Evolutionary conservation across 2,888 invertebrate genomes (phyloP).

Genomic region (Halocaridina rubra): DNA sequence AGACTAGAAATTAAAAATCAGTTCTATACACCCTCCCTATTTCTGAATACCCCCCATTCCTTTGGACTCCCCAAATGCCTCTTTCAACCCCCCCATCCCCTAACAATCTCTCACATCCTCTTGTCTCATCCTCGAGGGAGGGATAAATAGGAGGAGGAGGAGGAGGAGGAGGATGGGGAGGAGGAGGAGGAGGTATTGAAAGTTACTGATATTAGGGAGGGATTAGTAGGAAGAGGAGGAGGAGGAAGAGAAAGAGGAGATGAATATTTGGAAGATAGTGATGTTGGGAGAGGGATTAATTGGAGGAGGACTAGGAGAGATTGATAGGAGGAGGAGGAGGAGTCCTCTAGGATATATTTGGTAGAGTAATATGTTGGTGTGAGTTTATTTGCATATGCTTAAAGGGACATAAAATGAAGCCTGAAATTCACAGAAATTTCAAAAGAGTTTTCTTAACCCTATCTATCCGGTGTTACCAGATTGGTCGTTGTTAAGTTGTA

Average conservation of each 20-base stretch:
- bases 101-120: background rate
- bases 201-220: background rate
- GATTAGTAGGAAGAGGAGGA: background rate
- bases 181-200: background rate
- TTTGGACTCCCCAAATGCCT: too few relatives aligned
- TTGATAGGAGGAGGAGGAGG: background rate
- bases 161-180: background rate
- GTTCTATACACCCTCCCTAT: too few relatives aligned
- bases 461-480: too few relatives aligned
- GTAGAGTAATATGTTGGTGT: constrained; percentile 9
- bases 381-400: constrained; percentile 17
- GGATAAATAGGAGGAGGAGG: background rate
- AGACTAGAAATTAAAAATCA: too few relatives aligned
- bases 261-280: background rate
- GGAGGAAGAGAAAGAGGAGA: background rate
- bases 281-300: background rate
- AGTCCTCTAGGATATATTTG: background rate
- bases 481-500: too few relatives aligned
- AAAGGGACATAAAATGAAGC: background rate
- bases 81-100: background rate
- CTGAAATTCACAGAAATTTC: too few relatives aligned
- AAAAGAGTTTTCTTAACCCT: too few relatives aligned
- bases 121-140: background rate
- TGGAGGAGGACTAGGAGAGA: background rate
- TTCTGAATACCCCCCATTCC: too few relatives aligned